Evolutionary conservation across 2,113 vertebrate genomes (phyloP), one percentile per base, ranked within the genome.

Genomic region (Tachuris rubrigastra): DNA sequence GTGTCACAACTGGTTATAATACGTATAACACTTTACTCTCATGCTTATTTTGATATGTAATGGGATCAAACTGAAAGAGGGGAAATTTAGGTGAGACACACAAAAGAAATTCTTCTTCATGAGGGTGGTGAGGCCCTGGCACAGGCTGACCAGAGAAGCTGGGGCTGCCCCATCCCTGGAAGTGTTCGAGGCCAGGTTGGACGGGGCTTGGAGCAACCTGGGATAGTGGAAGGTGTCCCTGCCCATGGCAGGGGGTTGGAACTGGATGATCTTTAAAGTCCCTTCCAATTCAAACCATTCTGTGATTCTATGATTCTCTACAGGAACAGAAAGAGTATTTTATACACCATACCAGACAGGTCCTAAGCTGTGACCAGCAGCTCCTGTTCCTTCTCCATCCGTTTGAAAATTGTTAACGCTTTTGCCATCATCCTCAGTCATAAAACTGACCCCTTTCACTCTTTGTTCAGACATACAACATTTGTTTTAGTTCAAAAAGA

Each of bases 141-240:
- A 69, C 73, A 87, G 31, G 8, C 2, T 37, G 7, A 11, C 33
- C 46, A 77, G 55, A 60, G 46, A 0, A 87, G 63, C 63, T 77
- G 72, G 22, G 62, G 44, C 37, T 86, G 73, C 14, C 9, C 18
- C 73, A 68, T 23, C 53, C 84, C 53, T 69, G 63, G 37, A 0
- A 60, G 23, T 53, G 84, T 0, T 46, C 73, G 53, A 78, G 18
- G 46, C 33, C 55, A 69, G 73, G 55, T 0, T 52, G 84, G 63
- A 52, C 0, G 0, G 33, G 46, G 46, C 9, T 77, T 22, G 73
- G 44, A 68, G 27, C 25, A 59, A 0, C 37, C 62, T 59, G 73
- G 53, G 37, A 16, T 0, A 1, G 22, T 11, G 62, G 31, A 0
- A 77, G 22, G 5, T 53, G 53, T 52, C 55, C 63, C 27, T 60